Evolutionary conservation across 2,113 vertebrate species (phyloP), one percentile per base, ranked within the genome.

Genomic region (Todiramphus chloris): DNA sequence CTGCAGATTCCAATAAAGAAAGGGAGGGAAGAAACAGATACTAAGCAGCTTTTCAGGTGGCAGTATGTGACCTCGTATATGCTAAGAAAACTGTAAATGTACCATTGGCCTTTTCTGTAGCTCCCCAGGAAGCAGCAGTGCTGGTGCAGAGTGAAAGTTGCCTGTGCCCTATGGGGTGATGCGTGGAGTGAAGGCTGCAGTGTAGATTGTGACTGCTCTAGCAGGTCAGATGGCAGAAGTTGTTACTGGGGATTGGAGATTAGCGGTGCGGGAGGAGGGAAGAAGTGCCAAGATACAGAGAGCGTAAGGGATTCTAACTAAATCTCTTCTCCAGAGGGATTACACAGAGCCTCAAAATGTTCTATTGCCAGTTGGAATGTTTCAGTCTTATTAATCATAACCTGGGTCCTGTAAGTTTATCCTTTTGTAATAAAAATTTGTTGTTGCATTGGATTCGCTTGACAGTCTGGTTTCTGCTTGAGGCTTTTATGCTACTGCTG

Each of bases 401-500:
- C 77, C 60, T 68, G 87, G 30, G n/a, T 84, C 73, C 91, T 82
- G 50, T 2, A 31, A 53, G 69, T 91, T 94, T 53, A 72, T 84
- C 53, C 25, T 56, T 59, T 82, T 44, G 53, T 82, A 82, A 85
- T 69, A 89, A 94, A 96, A 92, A 84, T n/a, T 30, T 4, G 23
- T 67, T 25, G 64, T 89, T 46, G 80, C 25, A 0, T 58, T 93
- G 66, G 41, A 24, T 90, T 87, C 84, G 58, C 62, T 39, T 76
- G 92, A 37, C 81, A 76, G 83, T 68, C 41, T 87, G 69, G 31
- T 87, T 94, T 84, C 60, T 91, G 53, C 91, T 94, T 68, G 95
- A 94, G 92, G 62, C 90, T 92, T 91, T 94, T 58, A 6, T 82
- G 89, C 95, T 95, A 88, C 94, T 95, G 90, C 83, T 95, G 69